phyloP scores from a whole-genome alignment of 1,140 invertebrate species.

The Bombus breviceps region DNA sequence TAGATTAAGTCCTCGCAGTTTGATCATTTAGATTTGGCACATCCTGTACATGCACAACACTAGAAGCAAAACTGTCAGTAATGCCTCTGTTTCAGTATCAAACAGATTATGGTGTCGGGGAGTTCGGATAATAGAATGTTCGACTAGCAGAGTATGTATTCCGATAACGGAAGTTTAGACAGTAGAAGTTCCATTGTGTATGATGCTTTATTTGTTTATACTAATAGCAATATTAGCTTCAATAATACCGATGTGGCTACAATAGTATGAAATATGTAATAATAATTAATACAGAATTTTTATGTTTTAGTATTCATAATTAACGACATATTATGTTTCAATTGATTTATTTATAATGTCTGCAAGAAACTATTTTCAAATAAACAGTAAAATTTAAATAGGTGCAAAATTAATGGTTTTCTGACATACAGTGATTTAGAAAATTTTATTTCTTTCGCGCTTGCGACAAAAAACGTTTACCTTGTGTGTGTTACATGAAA shows the following conservation, averaged over 20 bases:
- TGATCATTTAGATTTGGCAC: background rate
- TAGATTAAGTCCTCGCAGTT: too few species aligned
- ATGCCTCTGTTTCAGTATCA: background rate
- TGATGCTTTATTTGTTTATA: background rate
- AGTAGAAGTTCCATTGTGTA: background rate
- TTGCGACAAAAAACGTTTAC: too few species aligned
- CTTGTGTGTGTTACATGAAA: too few species aligned
- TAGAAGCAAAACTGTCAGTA: background rate
- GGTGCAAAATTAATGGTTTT: too few species aligned
- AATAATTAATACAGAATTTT: background rate
- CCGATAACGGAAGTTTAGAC: background rate
- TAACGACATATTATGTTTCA: too few species aligned
- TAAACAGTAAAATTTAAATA: too few species aligned
- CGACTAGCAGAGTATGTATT: background rate
- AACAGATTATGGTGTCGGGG: background rate
- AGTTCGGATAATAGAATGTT: constrained; percentile 1
- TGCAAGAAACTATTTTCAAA: too few species aligned
- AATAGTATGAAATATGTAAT: background rate
- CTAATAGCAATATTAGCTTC: background rate
- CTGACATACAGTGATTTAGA: too few species aligned
- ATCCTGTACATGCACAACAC: background rate
- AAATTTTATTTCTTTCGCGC: too few species aligned
- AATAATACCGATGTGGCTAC: background rate
- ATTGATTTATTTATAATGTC: too few species aligned
- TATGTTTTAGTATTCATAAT: background rate